A percentile compares a stretch with the other conserved stretches of the same genome.
Conservation (phyloP, 2,888 invertebrate species). For the Diaperis boleti region DNA sequence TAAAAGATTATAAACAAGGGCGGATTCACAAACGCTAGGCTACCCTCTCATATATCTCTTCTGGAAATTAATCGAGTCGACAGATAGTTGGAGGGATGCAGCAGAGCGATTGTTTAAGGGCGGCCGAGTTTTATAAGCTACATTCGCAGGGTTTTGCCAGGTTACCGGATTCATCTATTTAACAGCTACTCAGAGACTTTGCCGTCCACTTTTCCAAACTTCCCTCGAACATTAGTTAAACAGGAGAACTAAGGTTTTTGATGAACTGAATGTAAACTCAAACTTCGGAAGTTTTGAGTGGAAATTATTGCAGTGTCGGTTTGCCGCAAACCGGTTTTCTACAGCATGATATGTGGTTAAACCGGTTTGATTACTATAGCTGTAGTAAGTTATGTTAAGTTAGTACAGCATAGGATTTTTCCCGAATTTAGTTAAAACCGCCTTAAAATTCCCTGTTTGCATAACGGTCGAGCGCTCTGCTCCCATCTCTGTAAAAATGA, state of each 20-base stretch:
- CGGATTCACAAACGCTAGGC: constrained; percentile 13
- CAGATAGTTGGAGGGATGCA: constrained; percentile 17
- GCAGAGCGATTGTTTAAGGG: constrained; percentile 13
- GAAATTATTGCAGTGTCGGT: not conserved
- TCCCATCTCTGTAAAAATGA: constrained; percentile 20
- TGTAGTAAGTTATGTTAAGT: not conserved
- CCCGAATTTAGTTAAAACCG: not conserved
- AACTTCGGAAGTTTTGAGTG: not conserved
- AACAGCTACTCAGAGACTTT: constrained; percentile 5
- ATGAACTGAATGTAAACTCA: not conserved
- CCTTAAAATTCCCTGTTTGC: constrained; percentile 1
- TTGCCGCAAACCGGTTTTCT: too few species aligned
- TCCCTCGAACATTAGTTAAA: not conserved
- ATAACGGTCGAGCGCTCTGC: constrained; percentile 1
- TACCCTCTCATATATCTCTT: constrained; percentile 27
- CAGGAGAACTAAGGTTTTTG: not conserved
- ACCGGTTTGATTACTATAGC: too few species aligned
- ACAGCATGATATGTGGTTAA: not conserved
- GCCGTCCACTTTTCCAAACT: constrained; percentile 11
- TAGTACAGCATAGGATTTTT: not conserved
- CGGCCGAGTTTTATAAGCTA: constrained; percentile 11
- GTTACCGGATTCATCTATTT: constrained; percentile 3
- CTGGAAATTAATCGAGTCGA: constrained; percentile 28
- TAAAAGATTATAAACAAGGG: constrained; percentile 31
- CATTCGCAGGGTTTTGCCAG: not conserved